Evolutionary conservation across 2,797 vertebrate genomes (phyloP).

Genomic region (Acanthiza pusilla): DNA sequence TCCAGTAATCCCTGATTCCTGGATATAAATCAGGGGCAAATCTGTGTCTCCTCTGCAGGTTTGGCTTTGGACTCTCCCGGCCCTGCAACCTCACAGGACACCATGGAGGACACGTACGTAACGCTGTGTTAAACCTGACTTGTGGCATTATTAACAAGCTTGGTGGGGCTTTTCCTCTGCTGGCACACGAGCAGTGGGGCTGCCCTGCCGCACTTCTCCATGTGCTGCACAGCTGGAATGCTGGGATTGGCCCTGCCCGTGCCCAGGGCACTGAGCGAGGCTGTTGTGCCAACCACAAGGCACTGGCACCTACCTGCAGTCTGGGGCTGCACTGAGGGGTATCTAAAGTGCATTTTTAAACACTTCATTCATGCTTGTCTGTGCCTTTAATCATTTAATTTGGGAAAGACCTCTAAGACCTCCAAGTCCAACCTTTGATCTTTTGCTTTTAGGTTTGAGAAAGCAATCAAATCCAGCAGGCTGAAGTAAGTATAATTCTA

Average conservation of each 20-base stretch:
- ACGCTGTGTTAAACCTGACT: neutral
- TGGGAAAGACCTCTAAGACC: neutral
- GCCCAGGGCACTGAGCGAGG: neutral
- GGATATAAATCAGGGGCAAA: accelerated
- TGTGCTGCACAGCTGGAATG: neutral
- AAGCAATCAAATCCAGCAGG: conserved; percentile 71
- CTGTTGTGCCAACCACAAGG: neutral
- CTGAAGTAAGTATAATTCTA: conserved; percentile 32
- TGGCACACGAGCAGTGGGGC: accelerated
- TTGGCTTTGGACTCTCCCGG: conserved; percentile 71
- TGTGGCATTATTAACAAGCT: accelerated
- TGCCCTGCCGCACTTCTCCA: neutral
- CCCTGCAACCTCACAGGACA: neutral
- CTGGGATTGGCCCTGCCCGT: neutral
- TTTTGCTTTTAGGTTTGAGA: conserved; percentile 75
- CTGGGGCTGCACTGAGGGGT: neutral
- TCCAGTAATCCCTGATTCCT: accelerated
- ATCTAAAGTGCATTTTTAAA: accelerated
- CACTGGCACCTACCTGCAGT: neutral
- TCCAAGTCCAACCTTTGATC: neutral
- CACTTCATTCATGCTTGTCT: neutral
- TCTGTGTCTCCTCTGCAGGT: conserved; percentile 38
- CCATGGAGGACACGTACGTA: conserved; percentile 68
- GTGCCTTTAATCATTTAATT: neutral
- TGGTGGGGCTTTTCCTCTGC: neutral